phyloP scores from a whole-genome alignment of 1,140 invertebrate genomes.

The Drosophila bocqueti region DNA sequence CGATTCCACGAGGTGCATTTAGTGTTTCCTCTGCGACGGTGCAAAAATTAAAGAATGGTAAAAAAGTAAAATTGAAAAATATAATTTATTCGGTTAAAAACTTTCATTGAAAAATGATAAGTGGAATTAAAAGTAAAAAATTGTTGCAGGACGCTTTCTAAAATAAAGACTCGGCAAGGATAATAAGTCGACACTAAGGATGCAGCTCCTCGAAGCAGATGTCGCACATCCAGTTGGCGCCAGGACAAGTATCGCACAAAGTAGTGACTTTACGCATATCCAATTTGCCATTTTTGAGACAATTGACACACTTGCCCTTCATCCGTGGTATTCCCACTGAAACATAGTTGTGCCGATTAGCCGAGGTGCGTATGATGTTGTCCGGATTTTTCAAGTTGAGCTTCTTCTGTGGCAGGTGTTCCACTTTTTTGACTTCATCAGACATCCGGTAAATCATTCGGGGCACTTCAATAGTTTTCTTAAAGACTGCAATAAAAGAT shows the following conservation, averaged over 20 bases:
- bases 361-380: constrained; percentile 28
- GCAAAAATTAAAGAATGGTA: not conserved
- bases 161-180: not conserved
- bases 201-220: constrained; percentile 67
- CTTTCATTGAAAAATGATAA: not conserved
- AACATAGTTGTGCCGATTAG: constrained; percentile 66
- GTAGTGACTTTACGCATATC: constrained; percentile 54
- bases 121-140: not conserved
- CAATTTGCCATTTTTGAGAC: constrained; percentile 50
- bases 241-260: constrained; percentile 70
- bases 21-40: too few relatives aligned
- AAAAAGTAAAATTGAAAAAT: not conserved
- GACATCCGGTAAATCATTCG: not conserved
- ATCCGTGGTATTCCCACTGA: constrained; percentile 58
- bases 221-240: constrained; percentile 76
- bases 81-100: not conserved
- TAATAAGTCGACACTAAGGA: not conserved
- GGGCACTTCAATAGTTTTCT: not conserved
- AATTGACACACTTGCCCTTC: constrained; percentile 71
- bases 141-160: not conserved
- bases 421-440: not conserved
- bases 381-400: constrained; percentile 14
- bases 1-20: too few relatives aligned
- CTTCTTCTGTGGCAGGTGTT: constrained; percentile 1
- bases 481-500: not conserved